phyloP scores from a whole-genome alignment of 1,140 invertebrate species.

The Drosophila rufa region DNA sequence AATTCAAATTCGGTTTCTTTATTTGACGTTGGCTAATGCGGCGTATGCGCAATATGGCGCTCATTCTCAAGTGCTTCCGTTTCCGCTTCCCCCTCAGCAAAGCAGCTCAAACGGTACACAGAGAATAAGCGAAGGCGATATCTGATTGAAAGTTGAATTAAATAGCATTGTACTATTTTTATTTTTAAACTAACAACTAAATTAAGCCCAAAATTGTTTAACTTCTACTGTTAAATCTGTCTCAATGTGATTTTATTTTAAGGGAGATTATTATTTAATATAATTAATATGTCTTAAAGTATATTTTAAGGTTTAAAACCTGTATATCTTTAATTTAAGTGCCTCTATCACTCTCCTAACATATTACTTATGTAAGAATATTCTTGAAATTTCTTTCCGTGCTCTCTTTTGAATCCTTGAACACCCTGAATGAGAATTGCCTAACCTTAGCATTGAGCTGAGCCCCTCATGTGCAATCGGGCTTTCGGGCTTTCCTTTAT shows the following conservation, averaged over 20 bases:
- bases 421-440: neutral
- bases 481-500: slow-evolving; percentile 13
- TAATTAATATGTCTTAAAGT: neutral
- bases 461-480: slow-evolving; percentile 15
- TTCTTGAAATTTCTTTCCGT: neutral
- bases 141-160: too few relatives aligned
- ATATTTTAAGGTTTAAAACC: neutral
- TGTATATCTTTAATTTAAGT: neutral
- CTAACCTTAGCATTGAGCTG: slow-evolving; percentile 38
- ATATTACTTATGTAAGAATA: neutral
- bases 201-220: neutral
- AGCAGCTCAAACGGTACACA: slow-evolving; percentile 1
- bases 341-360: neutral
- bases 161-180: fast-evolving
- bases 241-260: too few relatives aligned
- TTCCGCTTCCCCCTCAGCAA: slow-evolving; percentile 18
- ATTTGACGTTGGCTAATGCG: slow-evolving; percentile 45
- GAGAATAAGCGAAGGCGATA: neutral
- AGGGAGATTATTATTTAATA: too few relatives aligned
- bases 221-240: neutral
- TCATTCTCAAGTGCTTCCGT: slow-evolving; percentile 50
- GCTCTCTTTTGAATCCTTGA: neutral
- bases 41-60: slow-evolving; percentile 64
- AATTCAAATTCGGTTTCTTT: slow-evolving; percentile 49
- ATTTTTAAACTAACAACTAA: neutral